These are phyloP conservation scores for Microcebus tavaratra DNA, from an alignment of 2,113 vertebrate genomes.

Conservation along the genomic window DNA sequence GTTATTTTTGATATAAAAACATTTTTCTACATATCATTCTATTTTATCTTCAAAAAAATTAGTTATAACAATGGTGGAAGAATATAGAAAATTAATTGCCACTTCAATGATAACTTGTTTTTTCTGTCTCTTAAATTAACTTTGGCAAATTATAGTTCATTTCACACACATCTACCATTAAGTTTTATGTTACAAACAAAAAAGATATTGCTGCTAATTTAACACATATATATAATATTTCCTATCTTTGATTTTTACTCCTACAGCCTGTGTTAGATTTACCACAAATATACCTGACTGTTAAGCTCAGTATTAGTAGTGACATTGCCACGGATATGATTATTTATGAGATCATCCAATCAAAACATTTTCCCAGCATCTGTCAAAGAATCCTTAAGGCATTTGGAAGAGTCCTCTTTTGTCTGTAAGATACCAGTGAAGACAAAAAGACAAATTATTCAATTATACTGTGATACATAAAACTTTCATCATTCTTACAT, in stretches of 20 bases:
- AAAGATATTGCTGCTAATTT: not conserved
- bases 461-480: constrained; percentile 57
- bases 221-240: not conserved
- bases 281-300: not conserved
- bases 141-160: not conserved
- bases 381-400: not conserved
- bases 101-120: not conserved
- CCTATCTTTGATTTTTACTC: not conserved
- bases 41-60: constrained; percentile 9
- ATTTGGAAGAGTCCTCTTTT: not conserved
- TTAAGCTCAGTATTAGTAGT: not conserved
- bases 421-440: not conserved
- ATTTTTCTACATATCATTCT: not conserved
- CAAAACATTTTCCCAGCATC: not conserved
- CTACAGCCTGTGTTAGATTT: not conserved
- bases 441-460: constrained; percentile 44
- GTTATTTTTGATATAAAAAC: not conserved
- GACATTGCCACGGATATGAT: not conserved
- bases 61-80: not conserved
- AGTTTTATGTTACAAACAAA: not conserved
- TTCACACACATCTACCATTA: not conserved
- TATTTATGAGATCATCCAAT: constrained; percentile 23
- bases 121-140: not conserved
- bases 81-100: not conserved
- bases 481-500: constrained; percentile 46